Evolutionary conservation across 2,113 vertebrate species (phyloP).

Genomic region (Pristiophorus japonicus): DNA sequence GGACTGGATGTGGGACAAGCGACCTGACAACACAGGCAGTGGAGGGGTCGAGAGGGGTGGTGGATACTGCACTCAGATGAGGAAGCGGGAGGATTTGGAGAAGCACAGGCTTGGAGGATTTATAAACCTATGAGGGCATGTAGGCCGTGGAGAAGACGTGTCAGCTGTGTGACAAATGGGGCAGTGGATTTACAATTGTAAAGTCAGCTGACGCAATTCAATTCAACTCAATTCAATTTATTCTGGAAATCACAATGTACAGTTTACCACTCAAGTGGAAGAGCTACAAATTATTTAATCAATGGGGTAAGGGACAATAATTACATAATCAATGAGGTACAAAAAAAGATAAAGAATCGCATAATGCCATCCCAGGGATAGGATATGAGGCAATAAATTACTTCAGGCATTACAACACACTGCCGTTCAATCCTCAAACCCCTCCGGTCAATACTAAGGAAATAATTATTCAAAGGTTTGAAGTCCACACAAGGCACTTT

Average conservation of each 20-base stretch:
- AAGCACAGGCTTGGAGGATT: neutral
- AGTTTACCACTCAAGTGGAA: neutral
- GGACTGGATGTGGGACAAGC: too few species aligned
- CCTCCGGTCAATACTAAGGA: neutral
- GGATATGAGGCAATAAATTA: neutral
- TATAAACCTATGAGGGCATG: neutral
- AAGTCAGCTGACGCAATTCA: neutral
- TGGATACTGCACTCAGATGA: too few species aligned
- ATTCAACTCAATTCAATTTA: slow-evolving; percentile 5
- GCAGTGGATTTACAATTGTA: neutral
- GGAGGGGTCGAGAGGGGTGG: too few species aligned
- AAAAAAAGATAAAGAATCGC: neutral
- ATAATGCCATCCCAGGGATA: neutral
- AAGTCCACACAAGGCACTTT: neutral
- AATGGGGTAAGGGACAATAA: slow-evolving; percentile 4
- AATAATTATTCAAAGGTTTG: neutral
- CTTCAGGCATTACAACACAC: neutral
- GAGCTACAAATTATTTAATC: slow-evolving; percentile 20
- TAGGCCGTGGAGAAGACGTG: neutral
- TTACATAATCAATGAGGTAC: neutral
- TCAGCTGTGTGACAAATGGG: neutral
- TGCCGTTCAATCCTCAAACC: neutral
- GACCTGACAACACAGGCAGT: too few species aligned
- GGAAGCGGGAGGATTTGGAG: too few species aligned
- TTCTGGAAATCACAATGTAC: neutral